Evolutionary conservation across 2,797 vertebrate species (phyloP).

Genomic region (Megaceryle alcyon): DNA sequence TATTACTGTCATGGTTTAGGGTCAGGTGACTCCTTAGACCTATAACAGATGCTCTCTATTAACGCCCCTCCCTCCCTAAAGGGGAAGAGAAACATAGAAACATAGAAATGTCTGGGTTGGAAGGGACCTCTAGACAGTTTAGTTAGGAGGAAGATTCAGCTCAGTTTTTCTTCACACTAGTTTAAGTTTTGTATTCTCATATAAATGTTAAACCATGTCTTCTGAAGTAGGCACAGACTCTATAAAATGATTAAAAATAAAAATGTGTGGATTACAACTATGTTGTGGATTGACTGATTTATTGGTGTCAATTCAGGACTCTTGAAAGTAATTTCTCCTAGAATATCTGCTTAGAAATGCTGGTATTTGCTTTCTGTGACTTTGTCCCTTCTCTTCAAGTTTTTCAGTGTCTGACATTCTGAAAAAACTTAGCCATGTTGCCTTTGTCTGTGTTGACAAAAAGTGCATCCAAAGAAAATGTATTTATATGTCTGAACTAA

Average conservation of each 20-base stretch:
- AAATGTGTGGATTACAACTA: background rate
- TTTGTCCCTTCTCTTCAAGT: background rate
- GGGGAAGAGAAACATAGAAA: no score
- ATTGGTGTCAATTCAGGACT: background rate
- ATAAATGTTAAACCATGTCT: background rate
- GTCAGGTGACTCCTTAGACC: no score
- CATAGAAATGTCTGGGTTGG: no score
- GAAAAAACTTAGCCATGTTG: background rate
- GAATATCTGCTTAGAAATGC: background rate
- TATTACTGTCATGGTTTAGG: no score
- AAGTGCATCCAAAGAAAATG: background rate
- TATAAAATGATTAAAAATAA: background rate
- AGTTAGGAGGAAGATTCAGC: background rate
- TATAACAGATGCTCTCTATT: no score
- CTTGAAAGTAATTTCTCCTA: background rate
- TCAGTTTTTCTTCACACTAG: background rate
- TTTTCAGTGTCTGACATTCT: background rate
- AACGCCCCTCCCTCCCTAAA: no score
- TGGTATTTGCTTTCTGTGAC: background rate
- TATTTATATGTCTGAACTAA: background rate
- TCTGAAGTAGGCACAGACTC: background rate
- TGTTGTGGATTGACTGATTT: background rate
- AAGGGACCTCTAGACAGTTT: background rate
- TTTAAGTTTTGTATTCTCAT: background rate
- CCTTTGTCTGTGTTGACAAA: background rate